phyloP scores from a whole-genome alignment of 1,140 invertebrate species.

The Hestina assimilis region DNA sequence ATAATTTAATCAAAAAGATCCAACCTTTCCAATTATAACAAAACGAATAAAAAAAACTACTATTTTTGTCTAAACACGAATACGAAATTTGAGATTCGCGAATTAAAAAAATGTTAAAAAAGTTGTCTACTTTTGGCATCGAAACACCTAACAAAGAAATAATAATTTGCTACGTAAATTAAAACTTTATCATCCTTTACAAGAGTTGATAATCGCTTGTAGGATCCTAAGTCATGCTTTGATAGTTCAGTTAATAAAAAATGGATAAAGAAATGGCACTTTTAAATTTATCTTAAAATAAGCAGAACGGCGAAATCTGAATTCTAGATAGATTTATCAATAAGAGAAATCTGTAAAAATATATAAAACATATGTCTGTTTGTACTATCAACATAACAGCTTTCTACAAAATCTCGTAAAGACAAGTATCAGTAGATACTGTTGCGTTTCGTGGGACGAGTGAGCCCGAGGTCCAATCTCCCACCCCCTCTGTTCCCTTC shows the following conservation, averaged over 20 bases:
- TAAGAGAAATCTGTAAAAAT: too few relatives aligned
- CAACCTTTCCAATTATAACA: constrained; percentile 3
- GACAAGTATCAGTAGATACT: too few relatives aligned
- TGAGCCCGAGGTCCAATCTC: too few relatives aligned
- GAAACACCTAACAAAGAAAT: not conserved
- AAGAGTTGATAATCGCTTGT: not conserved
- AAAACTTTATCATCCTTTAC: not conserved
- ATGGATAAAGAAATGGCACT: not conserved
- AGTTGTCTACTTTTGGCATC: not conserved
- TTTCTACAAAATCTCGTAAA: too few relatives aligned
- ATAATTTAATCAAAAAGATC: too few relatives aligned
- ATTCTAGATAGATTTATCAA: too few relatives aligned
- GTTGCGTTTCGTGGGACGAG: too few relatives aligned
- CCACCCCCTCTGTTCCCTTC: too few relatives aligned
- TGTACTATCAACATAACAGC: too few relatives aligned
- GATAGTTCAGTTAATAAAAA: not conserved
- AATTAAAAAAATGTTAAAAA: not conserved
- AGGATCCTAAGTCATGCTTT: not conserved
- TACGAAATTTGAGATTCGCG: constrained; percentile 16
- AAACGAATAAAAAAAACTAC: constrained; percentile 4
- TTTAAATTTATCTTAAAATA: not conserved
- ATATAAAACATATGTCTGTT: too few relatives aligned
- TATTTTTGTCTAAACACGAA: constrained; percentile 28
- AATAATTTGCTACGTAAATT: not conserved
- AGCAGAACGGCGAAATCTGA: too few relatives aligned